Percentiles rank a stretch among this genome's conserved stretches.
Conservation (phyloP, 2,113 vertebrate genomes). For the Oriolus oriolus region DNA sequence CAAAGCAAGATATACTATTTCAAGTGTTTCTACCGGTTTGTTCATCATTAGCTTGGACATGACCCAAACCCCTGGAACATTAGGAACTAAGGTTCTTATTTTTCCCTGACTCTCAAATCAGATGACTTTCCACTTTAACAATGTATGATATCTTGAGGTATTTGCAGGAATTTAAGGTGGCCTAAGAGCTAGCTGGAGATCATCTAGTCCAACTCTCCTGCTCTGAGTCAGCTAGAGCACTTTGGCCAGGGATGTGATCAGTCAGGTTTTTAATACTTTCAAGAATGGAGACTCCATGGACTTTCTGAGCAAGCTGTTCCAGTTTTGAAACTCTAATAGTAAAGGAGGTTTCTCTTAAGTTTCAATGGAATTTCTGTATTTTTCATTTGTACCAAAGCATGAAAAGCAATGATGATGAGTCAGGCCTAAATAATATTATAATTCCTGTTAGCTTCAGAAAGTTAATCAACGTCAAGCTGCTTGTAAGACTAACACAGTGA, state of each 20-base stretch:
- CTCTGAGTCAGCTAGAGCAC: not conserved
- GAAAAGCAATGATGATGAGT: not conserved
- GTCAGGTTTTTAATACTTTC: not conserved
- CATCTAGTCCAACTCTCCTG: no score
- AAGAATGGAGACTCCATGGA: not conserved
- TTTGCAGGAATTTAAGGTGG: not conserved
- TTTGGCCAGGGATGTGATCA: not conserved
- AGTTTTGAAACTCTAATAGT: not conserved
- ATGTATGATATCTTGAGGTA: not conserved
- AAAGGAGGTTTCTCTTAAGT: not conserved
- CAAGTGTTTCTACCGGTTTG: not conserved
- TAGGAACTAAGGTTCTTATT: not conserved
- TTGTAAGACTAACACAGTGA: not conserved
- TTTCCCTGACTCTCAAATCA: not conserved
- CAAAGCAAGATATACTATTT: not conserved
- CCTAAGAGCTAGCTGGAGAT: not conserved
- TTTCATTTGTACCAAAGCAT: not conserved
- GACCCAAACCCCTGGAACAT: not conserved
- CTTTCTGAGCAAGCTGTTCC: not conserved
- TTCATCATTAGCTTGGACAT: not conserved
- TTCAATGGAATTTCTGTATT: not conserved
- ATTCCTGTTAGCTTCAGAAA: not conserved
- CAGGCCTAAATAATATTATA: not conserved
- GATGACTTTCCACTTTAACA: not conserved
- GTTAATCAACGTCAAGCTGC: not conserved